These are phyloP conservation scores for Adelosebastes latens DNA, from an alignment of 2,797 vertebrate genomes.

Conservation along the genomic window DNA sequence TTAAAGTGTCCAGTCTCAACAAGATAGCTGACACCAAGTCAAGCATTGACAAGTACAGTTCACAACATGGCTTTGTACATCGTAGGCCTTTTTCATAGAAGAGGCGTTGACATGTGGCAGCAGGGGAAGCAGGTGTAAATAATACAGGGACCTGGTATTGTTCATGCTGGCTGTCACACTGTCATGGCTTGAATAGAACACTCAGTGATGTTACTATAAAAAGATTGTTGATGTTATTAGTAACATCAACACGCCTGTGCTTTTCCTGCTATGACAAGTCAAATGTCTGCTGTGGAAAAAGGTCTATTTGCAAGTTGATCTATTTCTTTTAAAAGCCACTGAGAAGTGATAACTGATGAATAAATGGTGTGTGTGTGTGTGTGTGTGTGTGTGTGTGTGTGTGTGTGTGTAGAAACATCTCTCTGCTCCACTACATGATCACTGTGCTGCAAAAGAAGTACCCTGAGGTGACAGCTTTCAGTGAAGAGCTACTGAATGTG, in stretches of 20 bases:
- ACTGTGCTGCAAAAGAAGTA: conserved; percentile 91
- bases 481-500: conserved; percentile 74
- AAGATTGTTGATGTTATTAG: no score
- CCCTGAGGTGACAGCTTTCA: conserved; percentile 85
- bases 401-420: conserved; percentile 55
- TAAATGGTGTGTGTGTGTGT: neutral
- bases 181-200: no score
- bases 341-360: neutral
- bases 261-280: neutral
- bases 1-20: conserved; percentile 94
- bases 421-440: conserved; percentile 94
- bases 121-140: neutral
- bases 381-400: no score
- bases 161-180: neutral
- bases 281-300: neutral
- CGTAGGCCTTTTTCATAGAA: neutral
- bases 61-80: neutral
- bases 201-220: no score
- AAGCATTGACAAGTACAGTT: conserved; percentile 91
- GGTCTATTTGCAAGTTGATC: neutral
- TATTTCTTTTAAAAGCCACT: neutral
- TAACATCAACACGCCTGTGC: no score
- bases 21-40: conserved; percentile 97
- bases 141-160: neutral
- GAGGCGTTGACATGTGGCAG: no score